These are phyloP conservation scores for Brachionus koreanus DNA, from an alignment of 1,140 invertebrate genomes.

Conservation along the genomic window DNA sequence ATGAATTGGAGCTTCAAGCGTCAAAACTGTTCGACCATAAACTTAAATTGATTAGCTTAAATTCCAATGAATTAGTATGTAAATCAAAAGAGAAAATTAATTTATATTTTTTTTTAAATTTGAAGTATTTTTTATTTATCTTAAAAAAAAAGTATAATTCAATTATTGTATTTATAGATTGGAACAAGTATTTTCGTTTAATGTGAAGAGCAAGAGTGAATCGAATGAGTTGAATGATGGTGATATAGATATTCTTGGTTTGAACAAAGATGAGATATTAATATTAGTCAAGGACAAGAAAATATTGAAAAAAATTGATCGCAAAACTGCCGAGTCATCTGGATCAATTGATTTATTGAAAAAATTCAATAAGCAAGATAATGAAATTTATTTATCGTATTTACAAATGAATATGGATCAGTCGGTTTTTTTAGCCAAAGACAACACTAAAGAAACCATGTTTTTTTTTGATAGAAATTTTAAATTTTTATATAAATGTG, in stretches of 20 bases:
- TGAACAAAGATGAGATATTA: not conserved
- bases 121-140: not conserved
- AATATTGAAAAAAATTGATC: slow-evolving; percentile 3
- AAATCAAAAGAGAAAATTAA: slow-evolving; percentile 25
- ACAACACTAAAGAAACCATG: not conserved
- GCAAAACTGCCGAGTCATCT: not conserved
- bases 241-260: not conserved
- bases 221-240: not conserved
- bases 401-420: not conserved
- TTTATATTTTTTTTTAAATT: slow-evolving; percentile 38
- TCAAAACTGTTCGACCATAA: slow-evolving; percentile 25
- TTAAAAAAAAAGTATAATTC: not conserved
- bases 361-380: not conserved
- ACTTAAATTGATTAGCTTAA: not conserved
- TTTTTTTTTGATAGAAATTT: slow-evolving; percentile 4
- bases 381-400: not conserved
- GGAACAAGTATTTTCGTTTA: slow-evolving; percentile 18
- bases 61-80: slow-evolving; percentile 2
- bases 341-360: not conserved
- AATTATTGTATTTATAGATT: not conserved
- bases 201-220: not conserved
- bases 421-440: not conserved
- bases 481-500: not conserved
- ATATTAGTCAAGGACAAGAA: slow-evolving; percentile 3
- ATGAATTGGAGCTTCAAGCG: not conserved